Conservation (phyloP, 1,140 invertebrate genomes). For the Pollicipes pollicipes region DNA sequence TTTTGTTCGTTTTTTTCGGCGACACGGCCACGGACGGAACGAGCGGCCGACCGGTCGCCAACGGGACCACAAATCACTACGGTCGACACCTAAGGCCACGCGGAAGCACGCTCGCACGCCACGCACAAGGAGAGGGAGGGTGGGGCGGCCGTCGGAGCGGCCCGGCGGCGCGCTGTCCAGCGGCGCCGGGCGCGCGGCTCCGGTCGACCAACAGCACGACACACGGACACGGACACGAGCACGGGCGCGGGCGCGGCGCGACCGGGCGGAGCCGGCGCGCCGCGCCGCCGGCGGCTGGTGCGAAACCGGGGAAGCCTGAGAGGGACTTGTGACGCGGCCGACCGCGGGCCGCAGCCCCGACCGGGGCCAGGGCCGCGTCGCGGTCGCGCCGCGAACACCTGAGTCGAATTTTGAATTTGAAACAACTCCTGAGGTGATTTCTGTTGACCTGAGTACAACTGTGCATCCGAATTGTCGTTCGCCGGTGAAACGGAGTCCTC, state of each 20-base stretch:
- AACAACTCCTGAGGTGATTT: background rate
- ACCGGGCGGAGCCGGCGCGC: background rate
- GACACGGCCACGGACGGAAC: background rate
- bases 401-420: constrained; percentile 2
- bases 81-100: no score
- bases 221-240: background rate
- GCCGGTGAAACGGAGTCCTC: background rate
- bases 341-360: background rate
- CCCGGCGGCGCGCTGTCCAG: no score
- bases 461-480: background rate
- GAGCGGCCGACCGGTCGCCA: no score
- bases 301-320: background rate
- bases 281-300: background rate
- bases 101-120: no score
- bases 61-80: no score
- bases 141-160: no score
- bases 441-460: background rate
- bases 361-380: no score
- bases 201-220: no score
- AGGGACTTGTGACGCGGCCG: background rate
- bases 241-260: no score
- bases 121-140: no score
- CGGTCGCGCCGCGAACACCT: background rate
- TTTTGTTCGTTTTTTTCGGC: no score
- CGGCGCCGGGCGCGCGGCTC: no score